These are phyloP conservation scores for Nemurella pictetii DNA, from an alignment of 2,888 invertebrate species.

Conservation along the genomic window DNA sequence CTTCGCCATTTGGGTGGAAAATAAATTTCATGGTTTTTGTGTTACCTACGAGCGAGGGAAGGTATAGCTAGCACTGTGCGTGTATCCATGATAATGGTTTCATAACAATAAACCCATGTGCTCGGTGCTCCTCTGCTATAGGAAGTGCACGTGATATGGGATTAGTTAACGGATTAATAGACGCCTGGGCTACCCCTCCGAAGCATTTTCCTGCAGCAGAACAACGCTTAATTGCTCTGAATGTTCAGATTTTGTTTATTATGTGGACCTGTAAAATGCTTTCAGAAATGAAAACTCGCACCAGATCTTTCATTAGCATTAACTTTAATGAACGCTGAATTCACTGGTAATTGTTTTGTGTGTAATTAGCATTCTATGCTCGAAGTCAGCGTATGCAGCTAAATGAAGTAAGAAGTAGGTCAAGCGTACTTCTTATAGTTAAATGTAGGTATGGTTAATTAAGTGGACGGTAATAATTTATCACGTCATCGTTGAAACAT, in stretches of 20 bases:
- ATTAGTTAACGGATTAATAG: neutral
- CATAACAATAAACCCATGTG: neutral
- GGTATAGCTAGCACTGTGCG: neutral
- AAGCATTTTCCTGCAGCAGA: neutral
- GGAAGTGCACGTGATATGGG: neutral
- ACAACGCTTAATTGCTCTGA: neutral
- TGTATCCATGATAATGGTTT: neutral
- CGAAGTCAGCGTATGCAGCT: too few species aligned
- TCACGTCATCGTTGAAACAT: too few species aligned
- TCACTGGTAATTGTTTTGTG: neutral
- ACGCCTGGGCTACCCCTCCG: neutral
- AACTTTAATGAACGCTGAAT: neutral
- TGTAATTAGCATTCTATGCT: neutral
- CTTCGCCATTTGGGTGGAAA: neutral
- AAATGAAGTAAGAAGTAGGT: too few species aligned
- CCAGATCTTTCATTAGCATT: too few species aligned
- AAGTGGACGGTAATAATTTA: too few species aligned
- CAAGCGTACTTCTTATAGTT: too few species aligned
- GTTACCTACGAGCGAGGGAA: too few species aligned
- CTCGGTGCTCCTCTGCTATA: neutral
- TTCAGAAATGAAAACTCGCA: neutral
- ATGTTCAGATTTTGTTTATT: neutral
- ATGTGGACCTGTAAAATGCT: neutral
- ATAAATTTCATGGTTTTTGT: neutral
- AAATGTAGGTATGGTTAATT: too few species aligned